A percentile compares a stretch with the other conserved stretches of the same genome.
phyloP scores from a whole-genome alignment of 92 coral and sea anemone genomes.

The Pocillopora meandrina region DNA sequence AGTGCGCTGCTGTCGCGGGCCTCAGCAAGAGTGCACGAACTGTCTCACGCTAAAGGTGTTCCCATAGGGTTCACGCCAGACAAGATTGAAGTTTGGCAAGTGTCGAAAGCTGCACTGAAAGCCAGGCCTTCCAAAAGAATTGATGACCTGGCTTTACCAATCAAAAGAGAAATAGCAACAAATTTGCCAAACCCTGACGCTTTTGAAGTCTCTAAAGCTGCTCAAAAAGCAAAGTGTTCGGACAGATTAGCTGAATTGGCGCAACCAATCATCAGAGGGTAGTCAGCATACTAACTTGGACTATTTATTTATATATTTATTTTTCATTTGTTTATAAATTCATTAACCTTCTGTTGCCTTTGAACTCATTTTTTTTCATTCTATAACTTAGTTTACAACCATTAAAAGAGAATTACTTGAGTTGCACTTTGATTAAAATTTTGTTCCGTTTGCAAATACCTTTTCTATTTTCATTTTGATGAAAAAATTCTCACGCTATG shows the following conservation, averaged over 20 bases:
- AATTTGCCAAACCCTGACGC: constrained; percentile 93
- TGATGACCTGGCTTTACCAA: constrained; percentile 84
- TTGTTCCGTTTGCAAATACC: not conserved
- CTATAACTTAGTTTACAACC: not conserved
- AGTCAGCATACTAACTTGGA: not conserved
- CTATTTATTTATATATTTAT: not conserved
- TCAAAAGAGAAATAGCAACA: constrained; percentile 73
- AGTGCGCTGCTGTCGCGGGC: constrained; percentile 74
- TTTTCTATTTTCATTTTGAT: not conserved
- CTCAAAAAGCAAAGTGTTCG: constrained; percentile 83
- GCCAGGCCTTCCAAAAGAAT: constrained; percentile 74
- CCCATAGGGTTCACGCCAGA: constrained; percentile 87
- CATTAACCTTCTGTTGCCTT: not conserved
- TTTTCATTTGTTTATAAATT: constrained; percentile 2
- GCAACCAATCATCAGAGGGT: constrained; percentile 72
- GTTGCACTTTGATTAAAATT: not conserved
- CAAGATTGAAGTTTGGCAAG: constrained; percentile 88
- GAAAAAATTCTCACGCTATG: too few relatives aligned
- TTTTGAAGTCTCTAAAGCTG: constrained; percentile 82
- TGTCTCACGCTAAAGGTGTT: constrained; percentile 79
- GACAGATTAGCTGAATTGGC: constrained; percentile 77
- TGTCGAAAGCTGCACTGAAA: constrained; percentile 78
- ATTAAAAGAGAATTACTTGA: not conserved
- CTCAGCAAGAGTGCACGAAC: constrained; percentile 71
- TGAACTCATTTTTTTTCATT: not conserved